These are phyloP conservation scores for Crioceris asparagi DNA, from an alignment of 2,888 invertebrate species.

Conservation along the genomic window DNA sequence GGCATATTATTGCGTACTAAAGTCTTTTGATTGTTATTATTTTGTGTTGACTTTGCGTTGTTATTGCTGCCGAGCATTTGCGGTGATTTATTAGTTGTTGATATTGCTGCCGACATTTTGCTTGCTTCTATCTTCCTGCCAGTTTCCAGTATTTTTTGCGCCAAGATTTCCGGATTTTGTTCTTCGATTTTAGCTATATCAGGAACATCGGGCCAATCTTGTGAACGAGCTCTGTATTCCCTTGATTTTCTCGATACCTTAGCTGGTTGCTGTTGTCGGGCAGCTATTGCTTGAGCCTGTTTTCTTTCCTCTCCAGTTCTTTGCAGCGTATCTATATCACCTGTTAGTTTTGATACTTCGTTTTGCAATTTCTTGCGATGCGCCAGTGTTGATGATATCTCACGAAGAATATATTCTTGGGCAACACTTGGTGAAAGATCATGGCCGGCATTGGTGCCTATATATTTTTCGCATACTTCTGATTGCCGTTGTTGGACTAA, in stretches of 20 bases:
- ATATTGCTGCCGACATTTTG: constrained; percentile 42
- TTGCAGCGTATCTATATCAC: constrained; percentile 65
- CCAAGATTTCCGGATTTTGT: constrained; percentile 81
- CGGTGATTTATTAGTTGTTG: constrained; percentile 33
- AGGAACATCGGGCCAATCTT: constrained; percentile 87
- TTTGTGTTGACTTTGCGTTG: too few species aligned
- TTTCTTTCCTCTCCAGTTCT: constrained; percentile 57
- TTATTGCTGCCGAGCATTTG: constrained; percentile 42
- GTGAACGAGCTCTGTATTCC: constrained; percentile 69
- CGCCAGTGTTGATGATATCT: constrained; percentile 74
- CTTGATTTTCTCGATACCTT: constrained; percentile 48
- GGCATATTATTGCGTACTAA: constrained; percentile 32
- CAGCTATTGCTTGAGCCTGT: constrained; percentile 28
- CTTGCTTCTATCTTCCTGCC: constrained; percentile 83
- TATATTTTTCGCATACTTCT: constrained; percentile 64
- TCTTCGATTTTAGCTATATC: constrained; percentile 85
- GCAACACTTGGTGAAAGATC: constrained; percentile 59
- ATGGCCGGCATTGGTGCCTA: constrained; percentile 42
- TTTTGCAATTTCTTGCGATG: constrained; percentile 76
- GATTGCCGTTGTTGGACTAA: constrained; percentile 62
- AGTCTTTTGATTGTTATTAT: constrained; percentile 21
- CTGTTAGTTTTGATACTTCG: constrained; percentile 69
- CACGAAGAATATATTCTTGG: constrained; percentile 73
- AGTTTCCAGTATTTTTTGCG: constrained; percentile 82
- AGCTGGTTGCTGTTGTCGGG: constrained; percentile 29